Evolutionary conservation across 2,113 vertebrate genomes (phyloP).

Genomic region (Dipodomys spectabilis): DNA sequence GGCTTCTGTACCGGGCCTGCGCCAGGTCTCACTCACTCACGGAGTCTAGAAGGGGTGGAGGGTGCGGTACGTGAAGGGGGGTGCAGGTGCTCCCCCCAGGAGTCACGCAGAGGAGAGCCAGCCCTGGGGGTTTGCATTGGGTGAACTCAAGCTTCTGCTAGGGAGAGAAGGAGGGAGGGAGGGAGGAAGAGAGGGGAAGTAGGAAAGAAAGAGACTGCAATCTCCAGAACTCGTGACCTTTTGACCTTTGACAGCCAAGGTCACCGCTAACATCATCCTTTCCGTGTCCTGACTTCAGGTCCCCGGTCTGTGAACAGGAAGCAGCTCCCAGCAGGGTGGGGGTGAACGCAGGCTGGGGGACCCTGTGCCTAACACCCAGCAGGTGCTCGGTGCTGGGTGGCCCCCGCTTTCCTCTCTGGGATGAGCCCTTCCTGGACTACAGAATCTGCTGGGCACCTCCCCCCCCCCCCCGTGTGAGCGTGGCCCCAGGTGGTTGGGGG

Average conservation of each 20-base stretch:
- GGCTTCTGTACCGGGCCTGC: background rate
- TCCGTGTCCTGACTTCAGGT: background rate
- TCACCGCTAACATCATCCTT: background rate
- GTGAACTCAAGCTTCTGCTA: fast-evolving
- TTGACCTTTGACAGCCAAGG: background rate
- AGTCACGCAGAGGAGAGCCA: fast-evolving
- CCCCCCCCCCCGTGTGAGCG: background rate
- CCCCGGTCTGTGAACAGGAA: background rate
- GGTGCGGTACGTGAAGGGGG: fast-evolving
- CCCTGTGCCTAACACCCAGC: background rate
- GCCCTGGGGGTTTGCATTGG: fast-evolving
- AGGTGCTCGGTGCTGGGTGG: background rate
- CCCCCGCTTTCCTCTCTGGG: background rate
- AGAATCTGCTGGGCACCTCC: fast-evolving
- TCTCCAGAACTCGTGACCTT: too few species aligned
- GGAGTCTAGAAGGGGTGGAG: background rate
- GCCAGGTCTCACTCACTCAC: background rate
- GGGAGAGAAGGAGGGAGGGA: too few species aligned
- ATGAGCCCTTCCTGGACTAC: background rate
- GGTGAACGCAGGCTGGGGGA: background rate
- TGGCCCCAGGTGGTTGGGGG: background rate
- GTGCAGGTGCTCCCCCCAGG: background rate
- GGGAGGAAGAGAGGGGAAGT: fast-evolving
- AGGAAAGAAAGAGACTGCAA: fast-evolving
- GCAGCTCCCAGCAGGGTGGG: fast-evolving